Evolutionary conservation across 2,797 vertebrate species (phyloP), one percentile per base, ranked within the genome.

Genomic region (Oreortyx pictus): DNA sequence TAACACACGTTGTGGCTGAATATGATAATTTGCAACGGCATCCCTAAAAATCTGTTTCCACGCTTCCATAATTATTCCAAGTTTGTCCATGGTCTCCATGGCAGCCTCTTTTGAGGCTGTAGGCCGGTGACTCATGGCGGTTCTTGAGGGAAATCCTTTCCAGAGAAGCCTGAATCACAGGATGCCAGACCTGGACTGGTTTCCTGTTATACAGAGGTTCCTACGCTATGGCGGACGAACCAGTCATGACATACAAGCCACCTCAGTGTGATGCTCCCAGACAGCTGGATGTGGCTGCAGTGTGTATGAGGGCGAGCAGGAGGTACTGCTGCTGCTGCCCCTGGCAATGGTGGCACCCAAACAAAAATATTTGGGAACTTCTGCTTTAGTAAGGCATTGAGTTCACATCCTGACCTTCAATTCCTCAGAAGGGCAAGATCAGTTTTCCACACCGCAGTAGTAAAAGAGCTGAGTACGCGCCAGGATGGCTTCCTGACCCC

Each of bases 81-180:
- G 71, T 94, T 93, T 92, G 60, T 73, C 82, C 14, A 0, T 52
- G n/a, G 85, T 96, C 82, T 94, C 94, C 89, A 84, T 49, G 83
- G 85, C 70, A 96, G 92, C 85, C 64, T 59, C 86, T 91, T 74
- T 91, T 46, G 59, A 95, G 85, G 39, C 66, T 75, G 1, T 0
- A 73, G 79, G 49, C 22, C 76, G 46, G 50, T 93, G 91, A 94
- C 79, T 93, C 94, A 93, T 7, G 31, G 79, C 1, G 24, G 76
- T 78, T 93, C 89, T 66, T 50, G 43, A 54, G 62, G 59, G 65
- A 41, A 77, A 11, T 86, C 6, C 46, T 83, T 85, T 86, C 87
- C 92, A 92, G 72, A 47, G 35, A 78, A 67, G 25, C 71, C 79
- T 95, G 91, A 96, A 75, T 93, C 89, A 94, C 47, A 92, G 82